Evolutionary conservation across 2,797 vertebrate species (phyloP).

Genomic region (Platyrinchus mystaceus): DNA sequence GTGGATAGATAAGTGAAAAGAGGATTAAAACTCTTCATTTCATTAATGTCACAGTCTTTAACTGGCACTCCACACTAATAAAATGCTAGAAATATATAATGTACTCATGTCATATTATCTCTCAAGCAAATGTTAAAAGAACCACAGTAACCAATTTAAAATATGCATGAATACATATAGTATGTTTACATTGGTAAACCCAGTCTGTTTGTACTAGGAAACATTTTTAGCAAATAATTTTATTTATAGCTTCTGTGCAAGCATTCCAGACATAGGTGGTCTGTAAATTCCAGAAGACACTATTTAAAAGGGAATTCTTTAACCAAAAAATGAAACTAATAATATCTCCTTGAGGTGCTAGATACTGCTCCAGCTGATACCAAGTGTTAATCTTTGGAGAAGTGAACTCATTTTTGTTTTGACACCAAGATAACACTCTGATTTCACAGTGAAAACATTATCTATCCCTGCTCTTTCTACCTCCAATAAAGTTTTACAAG

Average conservation of each 20-base stretch:
- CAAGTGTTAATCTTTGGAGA: slow-evolving; percentile 48
- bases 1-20: not conserved
- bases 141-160: slow-evolving; percentile 15
- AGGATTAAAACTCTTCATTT: not conserved
- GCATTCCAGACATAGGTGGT: slow-evolving; percentile 70
- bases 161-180: not conserved
- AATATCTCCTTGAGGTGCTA: slow-evolving; percentile 23
- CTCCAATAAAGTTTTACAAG: slow-evolving; percentile 61
- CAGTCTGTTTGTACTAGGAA: slow-evolving; percentile 51
- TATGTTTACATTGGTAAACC: slow-evolving; percentile 47
- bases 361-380: slow-evolving; percentile 66
- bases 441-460: slow-evolving; percentile 40
- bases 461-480: not conserved
- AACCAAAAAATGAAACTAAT: not conserved
- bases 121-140: slow-evolving; percentile 9
- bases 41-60: not conserved
- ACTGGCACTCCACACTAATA: not conserved
- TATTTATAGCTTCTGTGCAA: slow-evolving; percentile 68
- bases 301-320: slow-evolving; percentile 64
- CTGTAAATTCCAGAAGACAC: slow-evolving; percentile 54
- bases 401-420: slow-evolving; percentile 45
- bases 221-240: slow-evolving; percentile 67
- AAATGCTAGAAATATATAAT: not conserved
- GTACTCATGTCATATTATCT: not conserved
- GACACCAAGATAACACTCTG: slow-evolving; percentile 48